Percentiles rank a stretch among this genome's conserved stretches.
These are phyloP conservation scores for Monomorium pharaonis DNA, from an alignment of 1,140 invertebrate genomes.

Conservation along the genomic window DNA sequence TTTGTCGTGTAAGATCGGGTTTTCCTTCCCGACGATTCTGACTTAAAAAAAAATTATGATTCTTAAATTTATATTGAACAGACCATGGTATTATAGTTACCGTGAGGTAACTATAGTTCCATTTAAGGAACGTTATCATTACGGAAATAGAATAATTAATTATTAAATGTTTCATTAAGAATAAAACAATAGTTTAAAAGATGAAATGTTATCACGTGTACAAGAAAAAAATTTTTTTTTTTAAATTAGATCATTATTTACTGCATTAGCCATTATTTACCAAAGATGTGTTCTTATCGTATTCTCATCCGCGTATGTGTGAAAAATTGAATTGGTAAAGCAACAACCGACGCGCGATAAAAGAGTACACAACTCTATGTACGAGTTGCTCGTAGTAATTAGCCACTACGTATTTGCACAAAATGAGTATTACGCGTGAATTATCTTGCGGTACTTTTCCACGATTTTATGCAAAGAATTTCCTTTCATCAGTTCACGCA, in stretches of 20 bases:
- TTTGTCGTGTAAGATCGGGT: slow-evolving; percentile 52
- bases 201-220: too few relatives aligned
- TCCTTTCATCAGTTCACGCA: slow-evolving; percentile 11
- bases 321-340: slow-evolving; percentile 2
- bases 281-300: neutral
- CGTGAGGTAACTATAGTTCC: too few relatives aligned
- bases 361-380: neutral
- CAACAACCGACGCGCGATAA: neutral
- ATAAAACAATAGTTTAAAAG: neutral
- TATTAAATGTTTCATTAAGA: neutral
- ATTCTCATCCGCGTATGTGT: neutral
- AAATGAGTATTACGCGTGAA: slow-evolving; percentile 28
- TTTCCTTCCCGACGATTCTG: slow-evolving; percentile 69
- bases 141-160: neutral
- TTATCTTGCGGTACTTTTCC: slow-evolving; percentile 18
- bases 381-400: slow-evolving; percentile 10
- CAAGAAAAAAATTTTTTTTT: too few relatives aligned
- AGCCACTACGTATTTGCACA: slow-evolving; percentile 14
- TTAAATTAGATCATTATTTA: slow-evolving; percentile 2
- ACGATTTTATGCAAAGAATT: slow-evolving; percentile 20
- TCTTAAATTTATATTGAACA: neutral
- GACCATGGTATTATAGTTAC: neutral
- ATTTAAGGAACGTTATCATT: neutral
- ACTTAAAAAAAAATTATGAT: slow-evolving; percentile 41
- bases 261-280: neutral